Evolutionary conservation across 2,113 vertebrate species (phyloP), one percentile per base, ranked within the genome.

Genomic region (Myocastor coypus): DNA sequence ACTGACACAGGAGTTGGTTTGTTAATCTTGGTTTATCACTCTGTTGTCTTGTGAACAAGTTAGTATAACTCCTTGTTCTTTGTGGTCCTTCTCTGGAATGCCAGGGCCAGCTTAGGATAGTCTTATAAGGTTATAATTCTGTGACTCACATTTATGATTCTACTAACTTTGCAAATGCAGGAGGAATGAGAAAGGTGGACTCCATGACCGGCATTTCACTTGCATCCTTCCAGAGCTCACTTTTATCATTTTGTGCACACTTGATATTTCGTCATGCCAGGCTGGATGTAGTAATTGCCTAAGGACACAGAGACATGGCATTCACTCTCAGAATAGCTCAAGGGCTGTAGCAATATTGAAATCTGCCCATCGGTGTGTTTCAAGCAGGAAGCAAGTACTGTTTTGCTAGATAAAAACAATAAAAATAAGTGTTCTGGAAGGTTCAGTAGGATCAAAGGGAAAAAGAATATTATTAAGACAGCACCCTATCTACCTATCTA

Each of bases 101-200:
- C 24, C 32, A 91, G 8, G 34, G 71, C 20, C 16, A 95, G 13
- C 12, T 91, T 89, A 77, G 86, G 20, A 71, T 87, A 32, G 59
- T 81, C 78, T 75, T 90, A 87, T 87, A 92, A 88, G 85, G 9
- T 19, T 95, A 3, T 66, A 92, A 89, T 85, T 84, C 16, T 26
- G 66, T 46, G 50, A 50, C 8, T 87, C 63, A 50, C 34, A 55
- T 84, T 89, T 92, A 83, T 57, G 57, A 87, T 92, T 89, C 32
- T 83, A 84, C 55, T 66, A 87, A 82, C 37, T 40, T 96, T 91
- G 17, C 34, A 80, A 73, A 22, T 87, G 5, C 17, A 87, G 66
- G 59, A 52, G 46, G 34, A 66, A 83, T 30, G 50, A 63, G 50
- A 32, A 85, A 34, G 12, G 28, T 42, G 83, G n/a, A 64, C 34